Evolutionary conservation across 2,888 invertebrate genomes (phyloP).

Genomic region (Erebia epiphron): DNA sequence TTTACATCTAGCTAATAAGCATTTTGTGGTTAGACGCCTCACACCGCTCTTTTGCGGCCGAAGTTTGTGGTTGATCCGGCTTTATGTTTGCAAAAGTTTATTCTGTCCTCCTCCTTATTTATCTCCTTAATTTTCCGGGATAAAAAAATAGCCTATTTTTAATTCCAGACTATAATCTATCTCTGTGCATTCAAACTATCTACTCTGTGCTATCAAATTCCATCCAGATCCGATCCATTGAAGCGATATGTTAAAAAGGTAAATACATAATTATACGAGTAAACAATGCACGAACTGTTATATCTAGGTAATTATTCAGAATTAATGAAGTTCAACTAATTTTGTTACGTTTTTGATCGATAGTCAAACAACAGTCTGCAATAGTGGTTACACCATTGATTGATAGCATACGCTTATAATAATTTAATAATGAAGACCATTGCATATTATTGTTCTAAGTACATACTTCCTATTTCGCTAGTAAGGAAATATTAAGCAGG

Average conservation of each 20-base stretch:
- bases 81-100: too few relatives aligned
- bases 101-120: too few relatives aligned
- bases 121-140: too few relatives aligned
- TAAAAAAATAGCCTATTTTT: too few relatives aligned
- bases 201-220: too few relatives aligned
- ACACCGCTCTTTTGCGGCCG: too few relatives aligned
- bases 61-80: too few relatives aligned
- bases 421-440: neutral
- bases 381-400: neutral
- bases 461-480: neutral
- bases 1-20: neutral
- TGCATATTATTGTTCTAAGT: neutral
- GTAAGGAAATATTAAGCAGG: neutral
- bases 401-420: constrained; percentile 2
- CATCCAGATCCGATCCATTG: too few relatives aligned
- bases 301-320: neutral
- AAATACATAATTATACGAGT: neutral
- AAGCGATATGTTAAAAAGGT: neutral
- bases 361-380: neutral
- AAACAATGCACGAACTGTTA: neutral
- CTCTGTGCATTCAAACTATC: too few relatives aligned
- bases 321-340: constrained; percentile 12
- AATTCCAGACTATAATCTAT: too few relatives aligned
- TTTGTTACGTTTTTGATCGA: neutral
- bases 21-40: neutral